Evolutionary conservation across 1,140 invertebrate genomes (phyloP).

Genomic region (Drosophila virilis): DNA sequence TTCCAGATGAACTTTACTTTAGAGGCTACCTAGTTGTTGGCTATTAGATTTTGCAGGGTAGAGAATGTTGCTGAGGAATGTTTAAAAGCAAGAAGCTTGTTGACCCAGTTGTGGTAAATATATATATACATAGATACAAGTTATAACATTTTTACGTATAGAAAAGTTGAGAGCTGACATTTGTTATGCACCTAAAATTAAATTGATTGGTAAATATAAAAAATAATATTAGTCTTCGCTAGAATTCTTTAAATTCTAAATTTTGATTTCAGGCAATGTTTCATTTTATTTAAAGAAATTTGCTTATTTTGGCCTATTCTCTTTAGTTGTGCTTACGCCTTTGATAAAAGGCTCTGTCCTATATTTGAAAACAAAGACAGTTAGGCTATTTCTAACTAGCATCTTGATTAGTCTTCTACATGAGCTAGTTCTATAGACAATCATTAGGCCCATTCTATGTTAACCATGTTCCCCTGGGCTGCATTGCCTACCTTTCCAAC

Average conservation of each 20-base stretch:
- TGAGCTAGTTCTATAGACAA: not conserved
- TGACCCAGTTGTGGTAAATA: not conserved
- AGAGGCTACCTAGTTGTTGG: not conserved
- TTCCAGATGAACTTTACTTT: conserved; percentile 1
- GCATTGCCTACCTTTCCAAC: not conserved
- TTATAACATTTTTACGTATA: not conserved
- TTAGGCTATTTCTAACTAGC: not conserved
- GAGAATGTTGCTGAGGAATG: not conserved
- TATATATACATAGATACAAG: not conserved
- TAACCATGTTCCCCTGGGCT: not conserved
- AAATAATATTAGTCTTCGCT: too few species aligned
- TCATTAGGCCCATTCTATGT: not conserved
- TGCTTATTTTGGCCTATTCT: too few species aligned
- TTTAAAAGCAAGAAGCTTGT: not conserved
- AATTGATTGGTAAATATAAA: too few species aligned
- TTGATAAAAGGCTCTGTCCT: not conserved
- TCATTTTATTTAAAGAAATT: too few species aligned
- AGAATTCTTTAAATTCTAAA: too few species aligned
- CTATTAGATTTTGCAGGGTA: not conserved
- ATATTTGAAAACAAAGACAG: not conserved
- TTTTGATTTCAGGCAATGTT: too few species aligned
- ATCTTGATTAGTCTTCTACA: not conserved
- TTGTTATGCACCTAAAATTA: too few species aligned
- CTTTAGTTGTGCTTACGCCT: not conserved
- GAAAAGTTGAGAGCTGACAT: not conserved